Conservation (phyloP, 1,140 invertebrate genomes). For the Polypedilum vanderplanki region DNA sequence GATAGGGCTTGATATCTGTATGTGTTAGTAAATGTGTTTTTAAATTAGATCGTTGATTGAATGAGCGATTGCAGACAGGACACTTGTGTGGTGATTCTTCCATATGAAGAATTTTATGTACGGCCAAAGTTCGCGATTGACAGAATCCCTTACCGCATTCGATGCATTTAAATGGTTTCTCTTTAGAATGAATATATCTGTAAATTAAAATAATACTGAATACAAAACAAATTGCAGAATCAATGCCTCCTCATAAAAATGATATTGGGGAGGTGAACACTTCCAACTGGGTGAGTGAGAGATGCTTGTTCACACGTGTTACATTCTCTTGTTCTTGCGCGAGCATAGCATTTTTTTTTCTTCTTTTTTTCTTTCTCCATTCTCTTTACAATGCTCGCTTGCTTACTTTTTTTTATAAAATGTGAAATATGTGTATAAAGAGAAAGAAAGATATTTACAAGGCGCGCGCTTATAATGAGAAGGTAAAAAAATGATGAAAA, state of each 20-base stretch:
- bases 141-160: conserved; percentile 96
- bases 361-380: neutral
- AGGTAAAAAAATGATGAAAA: conserved; percentile 9
- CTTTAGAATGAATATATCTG: conserved; percentile 95
- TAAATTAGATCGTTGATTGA: conserved; percentile 86
- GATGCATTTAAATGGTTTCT: conserved; percentile 93
- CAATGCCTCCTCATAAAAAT: too few relatives aligned
- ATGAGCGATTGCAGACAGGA: conserved; percentile 78
- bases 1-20: conserved; percentile 90
- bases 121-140: conserved; percentile 85
- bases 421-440: too few relatives aligned
- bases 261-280: neutral
- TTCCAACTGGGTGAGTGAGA: conserved; percentile 1
- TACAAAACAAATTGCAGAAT: neutral
- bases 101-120: conserved; percentile 88
- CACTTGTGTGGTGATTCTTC: conserved; percentile 89
- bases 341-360: conserved; percentile 8
- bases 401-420: neutral
- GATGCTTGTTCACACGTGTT: conserved; percentile 26
- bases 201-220: conserved; percentile 43
- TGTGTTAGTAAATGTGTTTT: conserved; percentile 92
- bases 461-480: conserved; percentile 24
- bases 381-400: neutral
- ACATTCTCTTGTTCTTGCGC: neutral
- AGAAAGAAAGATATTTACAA: neutral